phyloP scores from a whole-genome alignment of 1,140 invertebrate species.

The Pantala flavescens region DNA sequence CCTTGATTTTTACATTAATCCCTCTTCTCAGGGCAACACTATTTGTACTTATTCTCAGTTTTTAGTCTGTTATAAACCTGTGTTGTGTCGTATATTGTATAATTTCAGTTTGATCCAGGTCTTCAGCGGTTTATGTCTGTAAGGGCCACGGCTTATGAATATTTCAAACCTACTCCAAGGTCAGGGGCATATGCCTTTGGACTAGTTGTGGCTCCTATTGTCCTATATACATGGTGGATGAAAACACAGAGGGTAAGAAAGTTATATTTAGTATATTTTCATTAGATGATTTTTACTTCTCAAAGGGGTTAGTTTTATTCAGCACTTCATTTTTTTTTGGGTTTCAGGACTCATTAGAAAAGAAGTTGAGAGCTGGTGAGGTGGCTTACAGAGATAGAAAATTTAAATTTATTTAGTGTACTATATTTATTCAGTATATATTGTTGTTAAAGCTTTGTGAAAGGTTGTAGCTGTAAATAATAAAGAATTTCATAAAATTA shows the following conservation, averaged over 20 bases:
- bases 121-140: conserved; percentile 58
- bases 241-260: conserved; percentile 37
- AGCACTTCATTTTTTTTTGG: conserved; percentile 20
- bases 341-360: conserved; percentile 42
- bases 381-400: conserved; percentile 57
- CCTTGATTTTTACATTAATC: no score
- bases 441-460: not conserved
- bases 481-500: no score
- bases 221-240: conserved; percentile 40
- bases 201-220: conserved; percentile 46
- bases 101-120: conserved; percentile 61
- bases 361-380: conserved; percentile 50
- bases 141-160: conserved; percentile 48
- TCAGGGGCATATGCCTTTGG: conserved; percentile 42
- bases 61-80: no score
- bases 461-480: not conserved
- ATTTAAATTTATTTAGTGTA: conserved; percentile 43
- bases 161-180: conserved; percentile 54
- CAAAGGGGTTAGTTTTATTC: no score
- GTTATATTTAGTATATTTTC: conserved; percentile 18
- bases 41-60: no score
- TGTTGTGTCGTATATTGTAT: not conserved
- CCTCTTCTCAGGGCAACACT: no score
- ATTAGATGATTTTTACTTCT: conserved; percentile 15
- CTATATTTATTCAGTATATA: not conserved